Evolutionary conservation across 1,140 invertebrate species (phyloP), one percentile per base, ranked within the genome.

Genomic region (Tenebrio molitor): DNA sequence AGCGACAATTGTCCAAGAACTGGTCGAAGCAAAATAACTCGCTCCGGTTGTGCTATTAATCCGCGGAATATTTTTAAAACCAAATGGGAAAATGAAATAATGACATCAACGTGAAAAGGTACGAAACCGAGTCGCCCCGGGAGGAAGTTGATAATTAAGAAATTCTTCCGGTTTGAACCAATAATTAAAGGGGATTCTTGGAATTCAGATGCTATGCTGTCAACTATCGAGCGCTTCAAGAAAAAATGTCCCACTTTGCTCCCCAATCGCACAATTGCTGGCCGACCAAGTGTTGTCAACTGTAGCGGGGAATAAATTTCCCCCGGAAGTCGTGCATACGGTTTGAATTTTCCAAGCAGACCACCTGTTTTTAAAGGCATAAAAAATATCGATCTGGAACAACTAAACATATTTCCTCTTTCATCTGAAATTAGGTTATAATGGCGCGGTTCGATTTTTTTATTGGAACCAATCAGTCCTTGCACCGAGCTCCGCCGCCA

Each of bases 81-180:
- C 8, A 3, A 29, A 29, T 42, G 36, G 70, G 66, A 71, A 70
- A 71, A 29, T 65, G 21, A 68, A 73, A 73, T 73, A 73, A 73
- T 73, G 71, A 69, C 46, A 62, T 42, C 64, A 65, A 36, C 50
- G 19, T 73, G 71, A 73, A 74, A 74, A 70, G 68, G 72, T 74
- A 34, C 42, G 58, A 58, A 58, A 58, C 33, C 39, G 39, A 71
- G 34, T 25, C 64, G 63, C 34, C 29, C 29, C 70, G 66, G 71
- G 65, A 66, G 72, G 72, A 74, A 74, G 72, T 71, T 74, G 72
- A 74, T 74, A 74, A 74, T 74, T 74, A 74, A 74, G 72, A 74
- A 74, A 74, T 74, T 74, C 72, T 74, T 74, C 72, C 58, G 41
- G 53, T 70, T 74, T 74, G 68, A 71, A 63, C 72, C 46, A 66